Evolutionary conservation across 2,888 invertebrate genomes (phyloP).

Genomic region (Lampropteryx suffumata): DNA sequence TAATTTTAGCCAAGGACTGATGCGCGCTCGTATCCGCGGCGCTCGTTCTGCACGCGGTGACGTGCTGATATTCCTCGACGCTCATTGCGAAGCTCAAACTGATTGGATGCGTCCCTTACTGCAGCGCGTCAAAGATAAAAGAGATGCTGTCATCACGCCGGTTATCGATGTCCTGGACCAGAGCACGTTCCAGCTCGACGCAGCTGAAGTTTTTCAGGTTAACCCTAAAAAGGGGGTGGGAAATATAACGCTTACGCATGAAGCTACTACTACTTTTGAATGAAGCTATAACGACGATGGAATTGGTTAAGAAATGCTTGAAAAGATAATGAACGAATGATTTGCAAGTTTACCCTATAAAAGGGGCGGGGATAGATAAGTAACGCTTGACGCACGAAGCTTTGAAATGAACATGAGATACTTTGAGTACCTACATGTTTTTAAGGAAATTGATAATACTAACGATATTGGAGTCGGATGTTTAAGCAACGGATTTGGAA

Average conservation of each 20-base stretch:
- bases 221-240: neutral
- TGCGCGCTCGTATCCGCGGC: constrained; percentile 92
- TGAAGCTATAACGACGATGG: too few species aligned
- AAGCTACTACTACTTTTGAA: too few species aligned
- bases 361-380: too few species aligned
- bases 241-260: too few species aligned
- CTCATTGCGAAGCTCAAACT: constrained; percentile 92
- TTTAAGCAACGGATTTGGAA: constrained; percentile 2
- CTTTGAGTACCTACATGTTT: too few species aligned
- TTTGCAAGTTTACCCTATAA: too few species aligned
- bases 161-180: constrained; percentile 96
- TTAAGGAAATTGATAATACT: neutral
- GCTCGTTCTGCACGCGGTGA: constrained; percentile 92
- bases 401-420: too few species aligned
- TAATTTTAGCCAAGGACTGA: constrained; percentile 88
- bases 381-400: too few species aligned
- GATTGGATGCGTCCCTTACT: constrained; percentile 95
- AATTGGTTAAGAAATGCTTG: too few species aligned
- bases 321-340: too few species aligned
- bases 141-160: constrained; percentile 93
- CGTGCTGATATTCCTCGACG: constrained; percentile 93
- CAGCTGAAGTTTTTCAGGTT: constrained; percentile 64
- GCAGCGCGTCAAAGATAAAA: constrained; percentile 84
- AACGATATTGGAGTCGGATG: neutral
- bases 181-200: constrained; percentile 83